Evolutionary conservation across 2,113 vertebrate genomes (phyloP).

Genomic region (Eleginops maclovinus): DNA sequence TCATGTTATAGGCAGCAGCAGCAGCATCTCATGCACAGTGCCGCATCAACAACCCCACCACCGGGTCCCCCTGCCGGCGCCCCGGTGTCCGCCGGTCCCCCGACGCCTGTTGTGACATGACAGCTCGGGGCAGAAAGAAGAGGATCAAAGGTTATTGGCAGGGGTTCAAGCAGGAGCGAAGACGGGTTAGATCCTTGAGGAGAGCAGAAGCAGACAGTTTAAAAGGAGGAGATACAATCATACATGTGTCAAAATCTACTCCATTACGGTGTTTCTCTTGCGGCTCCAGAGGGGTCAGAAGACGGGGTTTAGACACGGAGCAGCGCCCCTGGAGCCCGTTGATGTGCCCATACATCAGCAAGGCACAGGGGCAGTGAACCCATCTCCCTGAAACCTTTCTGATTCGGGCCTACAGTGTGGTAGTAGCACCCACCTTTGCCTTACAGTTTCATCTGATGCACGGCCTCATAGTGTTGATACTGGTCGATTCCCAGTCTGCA

Average conservation of each 20-base stretch:
- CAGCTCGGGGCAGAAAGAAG: slow-evolving; percentile 80
- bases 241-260: slow-evolving; percentile 4
- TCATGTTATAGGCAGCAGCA: slow-evolving; percentile 37
- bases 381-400: slow-evolving; percentile 35
- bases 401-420: slow-evolving; percentile 44
- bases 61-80: slow-evolving; percentile 62
- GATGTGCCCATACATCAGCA: slow-evolving; percentile 5
- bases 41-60: slow-evolving; percentile 65
- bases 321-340: slow-evolving; percentile 19
- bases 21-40: slow-evolving; percentile 53
- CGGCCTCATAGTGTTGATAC: slow-evolving; percentile 51
- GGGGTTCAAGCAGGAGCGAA: slow-evolving; percentile 46
- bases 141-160: slow-evolving; percentile 74
- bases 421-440: slow-evolving; percentile 66
- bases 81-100: slow-evolving; percentile 65
- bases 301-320: slow-evolving; percentile 14
- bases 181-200: slow-evolving; percentile 38
- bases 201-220: slow-evolving; percentile 32
- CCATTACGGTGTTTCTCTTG: slow-evolving; percentile 28
- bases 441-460: slow-evolving; percentile 64
- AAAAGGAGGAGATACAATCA: slow-evolving; percentile 24
- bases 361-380: slow-evolving; percentile 2
- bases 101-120: slow-evolving; percentile 83
- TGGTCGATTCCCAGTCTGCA: slow-evolving; percentile 61
- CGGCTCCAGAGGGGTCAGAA: slow-evolving; percentile 35